Percentiles rank a stretch among this genome's conserved stretches.
Conservation (phyloP, 2,888 invertebrate species). For the Andrena fulva region DNA sequence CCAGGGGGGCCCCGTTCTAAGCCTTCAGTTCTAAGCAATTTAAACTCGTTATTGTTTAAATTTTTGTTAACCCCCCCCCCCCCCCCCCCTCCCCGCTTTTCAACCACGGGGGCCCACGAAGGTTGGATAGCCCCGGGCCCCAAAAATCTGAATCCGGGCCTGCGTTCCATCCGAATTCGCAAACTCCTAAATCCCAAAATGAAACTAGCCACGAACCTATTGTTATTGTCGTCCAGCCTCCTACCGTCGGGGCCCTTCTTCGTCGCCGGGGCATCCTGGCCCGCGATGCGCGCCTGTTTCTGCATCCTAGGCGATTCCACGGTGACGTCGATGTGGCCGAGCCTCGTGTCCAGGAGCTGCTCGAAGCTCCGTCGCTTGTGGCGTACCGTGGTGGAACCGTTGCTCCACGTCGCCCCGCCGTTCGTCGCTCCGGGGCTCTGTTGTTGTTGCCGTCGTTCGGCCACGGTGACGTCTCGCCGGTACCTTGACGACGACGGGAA, state of each 20-base stretch:
- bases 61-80: no score
- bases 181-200: neutral
- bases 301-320: constrained; percentile 65
- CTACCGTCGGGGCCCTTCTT: constrained; percentile 55
- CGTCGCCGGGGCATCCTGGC: constrained; percentile 32
- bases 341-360: constrained; percentile 60
- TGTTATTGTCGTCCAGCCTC: constrained; percentile 79
- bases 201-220: constrained; percentile 62
- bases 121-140: no score
- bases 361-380: constrained; percentile 74
- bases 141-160: no score
- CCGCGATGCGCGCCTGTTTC: constrained; percentile 57
- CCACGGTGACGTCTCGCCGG: constrained; percentile 66
- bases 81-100: no score
- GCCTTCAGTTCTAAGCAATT: no score
- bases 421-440: constrained; percentile 22
- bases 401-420: constrained; percentile 52
- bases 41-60: no score
- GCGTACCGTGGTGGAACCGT: constrained; percentile 46
- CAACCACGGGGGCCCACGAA: no score
- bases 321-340: constrained; percentile 45
- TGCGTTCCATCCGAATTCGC: neutral
- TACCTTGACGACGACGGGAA: constrained; percentile 65
- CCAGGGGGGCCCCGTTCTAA: no score
- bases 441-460: constrained; percentile 40